Percentiles rank a stretch among this genome's conserved stretches.
Evolutionary conservation across 2,888 invertebrate genomes (phyloP).

Genomic region (Sericinus montela): DNA sequence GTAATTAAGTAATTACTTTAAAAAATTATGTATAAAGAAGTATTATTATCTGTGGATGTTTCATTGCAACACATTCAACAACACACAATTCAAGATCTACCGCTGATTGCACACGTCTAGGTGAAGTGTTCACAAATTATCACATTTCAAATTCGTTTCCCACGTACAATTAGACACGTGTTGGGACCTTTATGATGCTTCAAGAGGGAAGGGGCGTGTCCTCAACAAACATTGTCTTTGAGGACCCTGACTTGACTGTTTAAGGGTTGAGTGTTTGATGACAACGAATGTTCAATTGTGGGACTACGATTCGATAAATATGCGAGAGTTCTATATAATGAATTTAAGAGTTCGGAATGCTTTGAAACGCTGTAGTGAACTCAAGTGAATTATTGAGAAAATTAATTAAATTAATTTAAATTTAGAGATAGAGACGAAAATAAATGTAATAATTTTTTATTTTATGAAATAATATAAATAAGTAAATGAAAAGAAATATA

Average conservation of each 20-base stretch:
- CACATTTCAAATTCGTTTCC: slow-evolving; percentile 58
- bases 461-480: too few relatives aligned
- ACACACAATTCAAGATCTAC: slow-evolving; percentile 13
- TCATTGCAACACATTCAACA: not conserved
- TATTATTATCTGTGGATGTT: not conserved
- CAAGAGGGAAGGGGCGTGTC: slow-evolving; percentile 56
- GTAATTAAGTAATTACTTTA: too few relatives aligned
- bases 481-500: too few relatives aligned
- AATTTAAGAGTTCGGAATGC: not conserved
- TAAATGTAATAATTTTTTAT: too few relatives aligned
- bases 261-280: slow-evolving; percentile 51
- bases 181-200: slow-evolving; percentile 38
- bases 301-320: slow-evolving; percentile 9
- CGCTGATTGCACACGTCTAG: slow-evolving; percentile 20
- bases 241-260: slow-evolving; percentile 65
- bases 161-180: slow-evolving; percentile 63
- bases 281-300: slow-evolving; percentile 41
- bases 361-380: too few relatives aligned
- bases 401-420: too few relatives aligned
- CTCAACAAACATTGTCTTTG: slow-evolving; percentile 76
- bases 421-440: too few relatives aligned
- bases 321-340: not conserved
- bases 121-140: slow-evolving; percentile 55
- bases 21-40: too few relatives aligned
- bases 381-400: too few relatives aligned